Conservation (phyloP, 2,888 invertebrate species). For the Meta bourneti region DNA sequence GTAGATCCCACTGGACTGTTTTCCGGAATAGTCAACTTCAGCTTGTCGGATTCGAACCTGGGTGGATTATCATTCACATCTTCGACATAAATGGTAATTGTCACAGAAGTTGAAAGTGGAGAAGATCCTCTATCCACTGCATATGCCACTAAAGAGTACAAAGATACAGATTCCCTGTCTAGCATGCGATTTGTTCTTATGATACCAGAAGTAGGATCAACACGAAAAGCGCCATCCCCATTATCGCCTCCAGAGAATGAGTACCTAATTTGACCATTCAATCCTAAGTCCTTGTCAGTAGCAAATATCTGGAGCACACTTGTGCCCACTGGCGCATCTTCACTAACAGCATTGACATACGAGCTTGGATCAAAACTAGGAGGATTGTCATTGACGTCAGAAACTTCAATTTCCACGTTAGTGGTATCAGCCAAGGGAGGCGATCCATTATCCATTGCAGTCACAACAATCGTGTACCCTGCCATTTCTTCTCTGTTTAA, state of each 20-base stretch:
- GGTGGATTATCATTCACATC: conserved; percentile 79
- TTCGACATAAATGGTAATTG: conserved; percentile 85
- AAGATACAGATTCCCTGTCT: conserved; percentile 93
- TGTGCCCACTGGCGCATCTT: conserved; percentile 91
- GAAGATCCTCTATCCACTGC: conserved; percentile 95
- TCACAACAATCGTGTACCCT: conserved; percentile 93
- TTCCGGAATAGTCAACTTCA: conserved; percentile 93
- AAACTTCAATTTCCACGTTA: conserved; percentile 95
- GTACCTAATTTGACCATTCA: conserved; percentile 89
- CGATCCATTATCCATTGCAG: conserved; percentile 94
- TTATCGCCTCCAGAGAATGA: conserved; percentile 79
- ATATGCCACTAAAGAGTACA: conserved; percentile 91
- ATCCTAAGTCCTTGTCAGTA: conserved; percentile 90
- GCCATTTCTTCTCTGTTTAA: conserved; percentile 91
- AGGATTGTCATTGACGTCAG: conserved; percentile 97
- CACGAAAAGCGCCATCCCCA: conserved; percentile 93
- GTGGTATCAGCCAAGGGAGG: conserved; percentile 96
- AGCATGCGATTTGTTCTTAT: conserved; percentile 92
- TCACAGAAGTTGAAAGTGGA: conserved; percentile 81
- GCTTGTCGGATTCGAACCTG: conserved; percentile 90
- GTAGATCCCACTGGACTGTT: conserved; percentile 98
- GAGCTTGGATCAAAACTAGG: conserved; percentile 86
- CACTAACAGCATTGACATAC: conserved; percentile 88
- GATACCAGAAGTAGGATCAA: conserved; percentile 95
- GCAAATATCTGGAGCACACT: conserved; percentile 83